These are phyloP conservation scores for Plestiodon gilberti DNA, from an alignment of 2,113 vertebrate species.

Conservation along the genomic window DNA sequence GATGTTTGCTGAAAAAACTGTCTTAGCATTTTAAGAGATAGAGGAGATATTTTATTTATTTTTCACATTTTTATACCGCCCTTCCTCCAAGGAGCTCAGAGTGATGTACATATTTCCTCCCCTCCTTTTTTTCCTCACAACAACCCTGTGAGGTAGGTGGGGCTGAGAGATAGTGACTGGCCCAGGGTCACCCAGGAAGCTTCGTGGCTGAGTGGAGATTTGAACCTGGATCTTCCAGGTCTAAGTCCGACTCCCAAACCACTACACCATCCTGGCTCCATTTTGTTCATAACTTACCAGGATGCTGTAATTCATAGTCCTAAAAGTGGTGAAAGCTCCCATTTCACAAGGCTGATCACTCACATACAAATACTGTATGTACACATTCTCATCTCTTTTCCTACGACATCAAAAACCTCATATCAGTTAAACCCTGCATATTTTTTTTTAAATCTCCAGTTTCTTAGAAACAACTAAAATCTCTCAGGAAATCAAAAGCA, in stretches of 20 bases:
- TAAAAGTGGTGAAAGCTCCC: not conserved
- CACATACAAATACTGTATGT: not conserved
- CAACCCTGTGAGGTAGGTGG: too few relatives aligned
- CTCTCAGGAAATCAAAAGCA: not conserved
- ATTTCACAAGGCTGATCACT: not conserved
- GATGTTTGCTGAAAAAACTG: conserved; percentile 33
- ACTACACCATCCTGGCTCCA: too few relatives aligned
- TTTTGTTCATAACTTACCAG: conserved; percentile 25
- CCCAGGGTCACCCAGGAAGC: too few relatives aligned
- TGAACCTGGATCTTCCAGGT: too few relatives aligned
- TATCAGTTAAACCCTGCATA: not conserved
- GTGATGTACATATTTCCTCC: too few relatives aligned
- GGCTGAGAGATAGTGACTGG: too few relatives aligned
- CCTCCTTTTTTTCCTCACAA: too few relatives aligned
- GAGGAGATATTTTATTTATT: not conserved
- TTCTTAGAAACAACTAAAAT: not conserved
- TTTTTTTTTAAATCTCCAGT: not conserved
- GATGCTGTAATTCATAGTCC: conserved; percentile 20
- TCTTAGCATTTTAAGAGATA: conserved; percentile 47
- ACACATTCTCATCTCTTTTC: not conserved
- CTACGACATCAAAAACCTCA: not conserved
- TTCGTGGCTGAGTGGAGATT: too few relatives aligned
- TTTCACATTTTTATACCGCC: too few relatives aligned
- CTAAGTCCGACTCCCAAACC: too few relatives aligned
- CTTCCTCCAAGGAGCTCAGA: too few relatives aligned